phyloP scores from a whole-genome alignment of 2,888 invertebrate species.

The Hanleya hanleyi region DNA sequence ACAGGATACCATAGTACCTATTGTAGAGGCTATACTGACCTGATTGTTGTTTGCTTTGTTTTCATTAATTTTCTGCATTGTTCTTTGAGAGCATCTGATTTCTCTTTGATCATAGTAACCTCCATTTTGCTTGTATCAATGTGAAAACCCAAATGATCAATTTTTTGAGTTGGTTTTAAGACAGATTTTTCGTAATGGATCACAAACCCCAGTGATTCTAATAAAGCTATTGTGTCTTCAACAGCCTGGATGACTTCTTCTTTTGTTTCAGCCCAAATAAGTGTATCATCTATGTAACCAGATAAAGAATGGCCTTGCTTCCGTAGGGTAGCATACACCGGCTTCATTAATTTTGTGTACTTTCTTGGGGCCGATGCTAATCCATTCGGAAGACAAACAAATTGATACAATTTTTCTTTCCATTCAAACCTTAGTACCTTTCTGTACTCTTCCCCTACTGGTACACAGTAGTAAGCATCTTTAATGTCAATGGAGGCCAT shows the following conservation, averaged over 20 bases:
- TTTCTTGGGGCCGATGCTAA: conserved; percentile 11
- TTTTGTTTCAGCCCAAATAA: conserved; percentile 4
- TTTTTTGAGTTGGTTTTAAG: conserved; percentile 16
- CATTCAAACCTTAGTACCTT: conserved; percentile 19
- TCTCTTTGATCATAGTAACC: conserved; percentile 16
- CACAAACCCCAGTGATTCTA: conserved; percentile 27
- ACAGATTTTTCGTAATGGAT: conserved; percentile 31
- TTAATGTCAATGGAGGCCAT: conserved; percentile 37
- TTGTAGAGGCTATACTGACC: conserved; percentile 2
- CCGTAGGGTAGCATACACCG: conserved; percentile 22
- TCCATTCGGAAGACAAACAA: conserved; percentile 22
- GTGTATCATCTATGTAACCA: conserved; percentile 35
- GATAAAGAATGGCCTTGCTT: conserved; percentile 14
- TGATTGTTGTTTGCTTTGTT: not conserved
- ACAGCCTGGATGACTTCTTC: conserved; percentile 10
- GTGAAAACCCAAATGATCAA: conserved; percentile 27
- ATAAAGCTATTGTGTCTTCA: not conserved
- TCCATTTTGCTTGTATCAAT: conserved; percentile 28
- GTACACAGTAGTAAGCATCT: conserved; percentile 44
- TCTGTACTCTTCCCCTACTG: conserved; percentile 18
- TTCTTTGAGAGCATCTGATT: not conserved
- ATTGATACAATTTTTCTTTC: conserved; percentile 16
- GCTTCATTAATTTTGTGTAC: conserved; percentile 31
- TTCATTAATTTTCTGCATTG: not conserved
- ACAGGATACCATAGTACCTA: conserved; percentile 8